Evolutionary conservation across 2,888 invertebrate species (phyloP).

Genomic region (Ligdia adustata): DNA sequence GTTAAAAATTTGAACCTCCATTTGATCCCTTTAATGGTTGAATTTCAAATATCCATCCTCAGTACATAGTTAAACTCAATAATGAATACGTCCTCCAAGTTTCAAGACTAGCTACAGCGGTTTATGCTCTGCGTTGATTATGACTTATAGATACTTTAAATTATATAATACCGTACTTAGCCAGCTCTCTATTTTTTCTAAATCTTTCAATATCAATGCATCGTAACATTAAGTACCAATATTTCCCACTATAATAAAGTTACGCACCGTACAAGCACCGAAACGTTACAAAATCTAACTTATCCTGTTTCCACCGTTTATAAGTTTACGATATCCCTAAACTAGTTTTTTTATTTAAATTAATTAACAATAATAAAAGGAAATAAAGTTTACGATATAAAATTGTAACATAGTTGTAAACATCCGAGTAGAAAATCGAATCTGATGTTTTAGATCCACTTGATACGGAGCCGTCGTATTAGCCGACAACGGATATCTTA

Average conservation of each 20-base stretch:
- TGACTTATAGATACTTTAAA: too few species aligned
- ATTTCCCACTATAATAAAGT: slow-evolving; percentile 11
- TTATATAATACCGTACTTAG: too few species aligned
- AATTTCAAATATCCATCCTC: too few species aligned
- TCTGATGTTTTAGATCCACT: slow-evolving; percentile 67
- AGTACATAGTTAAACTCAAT: too few species aligned
- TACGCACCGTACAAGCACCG: slow-evolving; percentile 8
- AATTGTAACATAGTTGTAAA: slow-evolving; percentile 81
- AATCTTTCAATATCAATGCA: background rate
- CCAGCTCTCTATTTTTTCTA: too few species aligned
- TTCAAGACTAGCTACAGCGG: too few species aligned
- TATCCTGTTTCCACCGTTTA: slow-evolving; percentile 38
- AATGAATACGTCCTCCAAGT: too few species aligned
- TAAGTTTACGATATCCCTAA: slow-evolving; percentile 43
- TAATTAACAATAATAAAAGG: slow-evolving; percentile 67
- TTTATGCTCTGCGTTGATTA: too few species aligned
- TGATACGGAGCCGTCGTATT: slow-evolving; percentile 54
- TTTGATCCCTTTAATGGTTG: too few species aligned
- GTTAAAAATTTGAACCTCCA: too few species aligned
- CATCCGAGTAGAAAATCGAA: slow-evolving; percentile 73
- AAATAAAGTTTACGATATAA: slow-evolving; percentile 73
- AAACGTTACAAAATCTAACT: slow-evolving; percentile 30
- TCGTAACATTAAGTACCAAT: background rate
- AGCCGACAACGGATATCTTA: slow-evolving; percentile 32
- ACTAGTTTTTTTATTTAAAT: slow-evolving; percentile 57